Conservation (phyloP, 2,888 invertebrate genomes). For the Tupiocoris notatus region DNA sequence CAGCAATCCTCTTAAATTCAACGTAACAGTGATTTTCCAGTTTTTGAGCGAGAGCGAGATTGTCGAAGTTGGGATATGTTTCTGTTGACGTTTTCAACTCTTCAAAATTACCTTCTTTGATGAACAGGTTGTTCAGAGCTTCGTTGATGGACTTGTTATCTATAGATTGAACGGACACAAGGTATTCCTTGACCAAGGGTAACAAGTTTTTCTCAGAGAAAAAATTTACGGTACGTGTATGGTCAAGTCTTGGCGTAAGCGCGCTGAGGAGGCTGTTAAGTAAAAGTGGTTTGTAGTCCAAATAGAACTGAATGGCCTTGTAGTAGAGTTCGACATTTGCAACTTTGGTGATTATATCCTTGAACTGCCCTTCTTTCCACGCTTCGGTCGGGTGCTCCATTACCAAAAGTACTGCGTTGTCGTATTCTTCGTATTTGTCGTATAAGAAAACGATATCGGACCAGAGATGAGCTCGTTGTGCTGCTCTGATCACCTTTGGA, state of each 20-base stretch:
- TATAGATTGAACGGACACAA: conserved; percentile 93
- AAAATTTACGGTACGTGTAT: conserved; percentile 73
- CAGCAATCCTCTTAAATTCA: conserved; percentile 97
- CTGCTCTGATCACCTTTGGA: conserved; percentile 95
- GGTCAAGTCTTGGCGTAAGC: conserved; percentile 96
- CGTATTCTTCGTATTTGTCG: conserved; percentile 99
- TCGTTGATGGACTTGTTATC: conserved; percentile 99
- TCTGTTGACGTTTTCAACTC: conserved; percentile 95
- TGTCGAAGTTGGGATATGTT: conserved; percentile 99
- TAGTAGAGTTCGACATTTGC: conserved; percentile 99
- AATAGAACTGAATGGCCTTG: conserved; percentile 97
- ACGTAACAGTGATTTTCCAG: conserved; percentile 97
- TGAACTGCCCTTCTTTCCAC: conserved; percentile 99
- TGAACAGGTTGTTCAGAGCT: conserved; percentile 90
- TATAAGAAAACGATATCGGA: conserved; percentile 98
- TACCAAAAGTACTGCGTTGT: conserved; percentile 98
- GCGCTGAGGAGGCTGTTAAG: conserved; percentile 94
- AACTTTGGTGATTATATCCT: conserved; percentile 87
- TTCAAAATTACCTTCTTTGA: conserved; percentile 96
- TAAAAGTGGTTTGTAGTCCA: conserved; percentile 94
- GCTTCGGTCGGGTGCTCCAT: conserved; percentile 99
- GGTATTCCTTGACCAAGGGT: conserved; percentile 94
- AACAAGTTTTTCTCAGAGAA: conserved; percentile 76
- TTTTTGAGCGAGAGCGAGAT: conserved; percentile 94
- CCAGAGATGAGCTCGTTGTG: conserved; percentile 98